phyloP scores from a whole-genome alignment of 2,113 vertebrate species.

The Leptosomus discolor region DNA sequence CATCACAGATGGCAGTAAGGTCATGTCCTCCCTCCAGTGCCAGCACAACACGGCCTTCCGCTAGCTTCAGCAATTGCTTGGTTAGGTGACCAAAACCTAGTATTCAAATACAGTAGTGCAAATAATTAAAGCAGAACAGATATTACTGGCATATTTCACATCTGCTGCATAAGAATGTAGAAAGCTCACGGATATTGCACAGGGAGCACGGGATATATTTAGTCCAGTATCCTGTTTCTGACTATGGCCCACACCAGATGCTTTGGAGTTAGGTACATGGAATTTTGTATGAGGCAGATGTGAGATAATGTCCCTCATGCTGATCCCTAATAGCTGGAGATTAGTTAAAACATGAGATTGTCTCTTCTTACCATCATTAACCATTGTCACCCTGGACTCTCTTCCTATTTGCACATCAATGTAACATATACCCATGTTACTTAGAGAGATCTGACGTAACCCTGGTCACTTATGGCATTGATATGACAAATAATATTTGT shows the following conservation, averaged over 20 bases:
- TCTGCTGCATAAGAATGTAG: background rate
- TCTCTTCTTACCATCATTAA: background rate
- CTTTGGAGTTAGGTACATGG: background rate
- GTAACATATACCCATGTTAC: background rate
- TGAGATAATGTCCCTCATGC: background rate
- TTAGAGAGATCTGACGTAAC: background rate
- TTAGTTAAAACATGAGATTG: background rate
- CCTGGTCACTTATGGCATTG: background rate
- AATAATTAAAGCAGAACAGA: constrained; percentile 47
- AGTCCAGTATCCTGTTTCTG: background rate
- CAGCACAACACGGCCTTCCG: constrained; percentile 70
- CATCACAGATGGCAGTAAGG: constrained; percentile 78
- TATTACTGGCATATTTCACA: background rate
- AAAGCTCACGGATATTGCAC: background rate
- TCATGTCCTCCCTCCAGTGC: constrained; percentile 78
- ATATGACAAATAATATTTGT: background rate
- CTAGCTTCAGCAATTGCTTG: constrained; percentile 78
- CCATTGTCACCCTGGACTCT: background rate
- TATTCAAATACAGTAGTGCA: constrained; percentile 53
- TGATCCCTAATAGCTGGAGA: background rate
- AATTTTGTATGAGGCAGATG: background rate
- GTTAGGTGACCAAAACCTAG: constrained; percentile 78
- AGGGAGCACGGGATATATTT: background rate
- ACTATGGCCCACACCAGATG: background rate
- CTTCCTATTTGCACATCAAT: background rate